Conservation (phyloP, 2,113 vertebrate species). For the Daboia siamensis region DNA sequence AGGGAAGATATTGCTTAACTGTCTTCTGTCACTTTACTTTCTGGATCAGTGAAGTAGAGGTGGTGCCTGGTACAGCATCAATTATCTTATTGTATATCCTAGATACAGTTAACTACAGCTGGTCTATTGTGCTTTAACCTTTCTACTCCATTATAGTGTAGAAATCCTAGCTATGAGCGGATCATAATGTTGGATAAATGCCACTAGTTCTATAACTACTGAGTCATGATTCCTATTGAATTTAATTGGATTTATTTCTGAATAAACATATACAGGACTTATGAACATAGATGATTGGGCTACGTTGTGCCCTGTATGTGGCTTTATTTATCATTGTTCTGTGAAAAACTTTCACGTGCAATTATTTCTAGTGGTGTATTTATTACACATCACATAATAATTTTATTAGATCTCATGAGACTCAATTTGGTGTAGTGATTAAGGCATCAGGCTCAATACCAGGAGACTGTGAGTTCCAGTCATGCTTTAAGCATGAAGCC, state of each 20-base stretch:
- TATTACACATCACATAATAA: not conserved
- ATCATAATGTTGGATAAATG: not conserved
- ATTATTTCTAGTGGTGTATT: constrained; percentile 7
- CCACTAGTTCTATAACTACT: not conserved
- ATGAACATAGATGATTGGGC: too few relatives aligned
- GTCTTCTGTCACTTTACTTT: not conserved
- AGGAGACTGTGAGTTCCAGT: not conserved
- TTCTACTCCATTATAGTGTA: not conserved
- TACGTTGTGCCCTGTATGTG: not conserved
- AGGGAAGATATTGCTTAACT: not conserved
- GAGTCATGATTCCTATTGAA: not conserved
- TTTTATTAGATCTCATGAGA: not conserved
- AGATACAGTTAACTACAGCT: not conserved
- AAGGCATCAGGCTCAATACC: not conserved
- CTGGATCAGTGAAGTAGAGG: not conserved
- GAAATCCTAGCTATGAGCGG: not conserved
- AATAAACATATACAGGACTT: not conserved
- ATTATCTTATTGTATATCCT: not conserved
- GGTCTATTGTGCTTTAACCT: not conserved
- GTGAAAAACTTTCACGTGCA: not conserved
- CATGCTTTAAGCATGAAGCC: not conserved
- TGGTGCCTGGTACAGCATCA: not conserved
- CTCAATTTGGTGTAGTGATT: not conserved
- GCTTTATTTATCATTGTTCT: not conserved
- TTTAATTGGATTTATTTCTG: not conserved